Evolutionary conservation across 2,113 vertebrate species (phyloP), one percentile per base, ranked within the genome.

Genomic region (Elephas maximus): DNA sequence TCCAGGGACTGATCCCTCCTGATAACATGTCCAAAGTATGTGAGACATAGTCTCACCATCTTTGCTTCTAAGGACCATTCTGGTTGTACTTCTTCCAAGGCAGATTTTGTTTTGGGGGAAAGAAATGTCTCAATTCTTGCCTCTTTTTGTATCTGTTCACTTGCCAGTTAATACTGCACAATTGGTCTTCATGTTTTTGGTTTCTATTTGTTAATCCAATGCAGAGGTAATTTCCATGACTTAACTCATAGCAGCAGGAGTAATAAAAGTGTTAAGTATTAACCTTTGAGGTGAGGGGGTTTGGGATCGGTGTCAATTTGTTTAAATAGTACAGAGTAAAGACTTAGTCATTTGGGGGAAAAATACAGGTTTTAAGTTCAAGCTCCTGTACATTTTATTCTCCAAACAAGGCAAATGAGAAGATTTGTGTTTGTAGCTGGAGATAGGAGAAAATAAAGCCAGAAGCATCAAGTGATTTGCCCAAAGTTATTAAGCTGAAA

Each of bases 181-280:
- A 28, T 7, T 83, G 37, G 8, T 45, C 26, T n/a, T 91, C 57
- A 23, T 4, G 28, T n/a, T 17, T 48, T 21, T 4, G 30, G 48
- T 51, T 91, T 88, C 62, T 91, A 23, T 53, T 94, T 78, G 78
- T 24, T 71, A 48, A 94, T 37, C 20, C 62, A 53, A 45, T 48
- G 26, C 60, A 60, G 45, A 41, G 48, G 30, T 41, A 44, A 30
- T n/a, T 73, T 82, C n/a, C 23, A 18, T 53, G 73, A 76, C 21
- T 88, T n/a, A 44, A 60, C 24, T 88, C 30, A 18, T 24, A 37
- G 74, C n/a, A 45, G 45, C 53, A 84, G 37, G 8, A 62, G 5
- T 18, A 91, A 76, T 48, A 76, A 67, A 92, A 82, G 57, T 33
- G 78, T 88, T 96, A 84, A 91, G 62, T 69, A 93, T 93, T 91